phyloP scores from a whole-genome alignment of 2,113 vertebrate species.

The Phalacrocorax carbo region DNA sequence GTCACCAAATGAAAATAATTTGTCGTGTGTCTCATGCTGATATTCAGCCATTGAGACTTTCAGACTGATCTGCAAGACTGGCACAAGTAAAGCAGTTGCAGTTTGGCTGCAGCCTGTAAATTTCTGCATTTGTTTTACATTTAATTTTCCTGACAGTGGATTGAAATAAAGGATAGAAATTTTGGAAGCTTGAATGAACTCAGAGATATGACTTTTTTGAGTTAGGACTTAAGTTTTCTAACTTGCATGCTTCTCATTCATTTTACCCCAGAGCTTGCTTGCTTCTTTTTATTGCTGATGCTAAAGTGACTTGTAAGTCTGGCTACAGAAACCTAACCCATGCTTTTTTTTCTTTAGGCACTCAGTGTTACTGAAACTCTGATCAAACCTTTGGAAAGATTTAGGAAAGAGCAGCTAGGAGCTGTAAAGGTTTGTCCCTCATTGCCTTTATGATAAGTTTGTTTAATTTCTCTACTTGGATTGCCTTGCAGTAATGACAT shows the following conservation, averaged over 20 bases:
- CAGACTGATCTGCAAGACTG: not conserved
- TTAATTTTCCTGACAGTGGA: not conserved
- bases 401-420: slow-evolving; percentile 96
- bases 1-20: not conserved
- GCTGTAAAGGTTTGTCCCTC: slow-evolving; percentile 85
- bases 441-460: not conserved
- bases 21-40: not conserved
- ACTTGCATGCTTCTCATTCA: not conserved
- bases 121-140: not conserved
- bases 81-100: not conserved
- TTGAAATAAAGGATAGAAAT: not conserved
- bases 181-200: not conserved
- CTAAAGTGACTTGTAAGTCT: not conserved
- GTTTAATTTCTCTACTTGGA: not conserved
- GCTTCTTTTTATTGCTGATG: not conserved
- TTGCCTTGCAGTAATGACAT: not conserved
- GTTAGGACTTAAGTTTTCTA: not conserved
- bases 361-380: slow-evolving; percentile 95
- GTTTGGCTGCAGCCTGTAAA: not conserved
- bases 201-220: not conserved
- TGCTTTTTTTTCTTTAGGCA: slow-evolving; percentile 77
- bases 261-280: not conserved
- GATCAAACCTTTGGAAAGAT: slow-evolving; percentile 97
- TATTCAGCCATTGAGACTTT: not conserved
- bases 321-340: slow-evolving; percentile 40